phyloP scores from a whole-genome alignment of 2,797 vertebrate genomes.

The Fratercula arctica region DNA sequence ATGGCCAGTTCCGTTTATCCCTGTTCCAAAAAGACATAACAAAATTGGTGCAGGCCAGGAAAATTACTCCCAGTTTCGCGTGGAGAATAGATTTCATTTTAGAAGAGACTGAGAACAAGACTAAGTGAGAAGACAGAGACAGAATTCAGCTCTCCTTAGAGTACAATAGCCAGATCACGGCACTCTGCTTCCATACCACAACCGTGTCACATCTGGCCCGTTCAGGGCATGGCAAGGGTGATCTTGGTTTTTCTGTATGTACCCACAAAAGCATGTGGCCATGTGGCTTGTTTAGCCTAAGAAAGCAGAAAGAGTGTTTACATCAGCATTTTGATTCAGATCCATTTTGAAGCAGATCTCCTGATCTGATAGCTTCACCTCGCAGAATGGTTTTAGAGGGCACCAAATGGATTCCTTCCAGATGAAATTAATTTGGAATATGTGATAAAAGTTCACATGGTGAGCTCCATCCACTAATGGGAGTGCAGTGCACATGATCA shows the following conservation, averaged over 20 bases:
- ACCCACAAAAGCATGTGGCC: background rate
- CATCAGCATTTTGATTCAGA: background rate
- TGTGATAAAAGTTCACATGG: background rate
- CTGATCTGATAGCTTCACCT: background rate
- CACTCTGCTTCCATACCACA: background rate
- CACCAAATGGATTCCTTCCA: background rate
- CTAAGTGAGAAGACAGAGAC: background rate
- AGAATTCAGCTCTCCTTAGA: background rate
- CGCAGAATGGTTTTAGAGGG: background rate
- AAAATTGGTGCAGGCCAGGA: background rate
- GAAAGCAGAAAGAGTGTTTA: background rate
- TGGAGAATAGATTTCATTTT: background rate
- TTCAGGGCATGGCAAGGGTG: background rate
- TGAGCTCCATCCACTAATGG: background rate
- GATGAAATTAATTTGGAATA: background rate
- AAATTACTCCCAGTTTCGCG: background rate
- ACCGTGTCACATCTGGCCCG: background rate
- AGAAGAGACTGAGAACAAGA: background rate
- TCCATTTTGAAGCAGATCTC: background rate
- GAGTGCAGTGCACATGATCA: background rate
- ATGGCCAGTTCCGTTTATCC: constrained; percentile 1
- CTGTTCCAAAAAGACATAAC: background rate
- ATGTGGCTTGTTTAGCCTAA: background rate
- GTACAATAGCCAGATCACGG: background rate
- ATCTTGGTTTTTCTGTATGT: background rate